These are phyloP conservation scores for Episyrphus balteatus DNA, from an alignment of 1,140 invertebrate genomes.

Conservation along the genomic window DNA sequence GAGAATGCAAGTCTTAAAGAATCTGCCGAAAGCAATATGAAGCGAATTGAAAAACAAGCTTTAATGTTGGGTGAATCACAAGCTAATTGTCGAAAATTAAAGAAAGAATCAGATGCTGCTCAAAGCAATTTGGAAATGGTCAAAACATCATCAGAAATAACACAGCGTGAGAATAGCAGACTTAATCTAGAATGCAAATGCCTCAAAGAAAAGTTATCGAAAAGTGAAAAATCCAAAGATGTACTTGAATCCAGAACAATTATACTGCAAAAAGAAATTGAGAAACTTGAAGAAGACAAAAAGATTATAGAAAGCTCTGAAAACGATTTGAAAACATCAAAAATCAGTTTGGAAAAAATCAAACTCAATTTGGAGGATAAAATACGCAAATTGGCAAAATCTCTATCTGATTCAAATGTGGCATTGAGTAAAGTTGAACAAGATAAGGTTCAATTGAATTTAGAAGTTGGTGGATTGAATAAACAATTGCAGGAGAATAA, in stretches of 20 bases:
- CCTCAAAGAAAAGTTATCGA: constrained; percentile 6
- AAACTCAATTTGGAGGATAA: constrained; percentile 5
- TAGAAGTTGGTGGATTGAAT: constrained; percentile 18
- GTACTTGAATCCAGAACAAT: constrained; percentile 3
- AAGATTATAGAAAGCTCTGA: constrained; percentile 6
- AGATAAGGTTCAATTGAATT: constrained; percentile 10
- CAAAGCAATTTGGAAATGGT: not conserved
- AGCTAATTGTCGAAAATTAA: constrained; percentile 8
- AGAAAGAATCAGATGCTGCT: constrained; percentile 7
- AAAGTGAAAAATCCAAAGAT: constrained; percentile 6
- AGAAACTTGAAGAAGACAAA: constrained; percentile 2
- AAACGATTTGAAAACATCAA: constrained; percentile 5
- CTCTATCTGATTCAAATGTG: constrained; percentile 2
- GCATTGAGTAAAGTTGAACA: constrained; percentile 1
- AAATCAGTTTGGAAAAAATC: constrained; percentile 7
- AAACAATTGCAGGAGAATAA: constrained; percentile 5
- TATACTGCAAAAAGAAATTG: constrained; percentile 4
- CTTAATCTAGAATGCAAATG: constrained; percentile 4
- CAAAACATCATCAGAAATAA: not conserved
- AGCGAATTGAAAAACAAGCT: constrained; percentile 14
- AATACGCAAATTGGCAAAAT: constrained; percentile 6
- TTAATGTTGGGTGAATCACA: constrained; percentile 13
- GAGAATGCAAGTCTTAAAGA: constrained; percentile 10
- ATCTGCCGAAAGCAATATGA: constrained; percentile 2
- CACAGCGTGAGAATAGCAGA: constrained; percentile 10